phyloP scores from a whole-genome alignment of 2,113 vertebrate species.

The Micronisus gabar region DNA sequence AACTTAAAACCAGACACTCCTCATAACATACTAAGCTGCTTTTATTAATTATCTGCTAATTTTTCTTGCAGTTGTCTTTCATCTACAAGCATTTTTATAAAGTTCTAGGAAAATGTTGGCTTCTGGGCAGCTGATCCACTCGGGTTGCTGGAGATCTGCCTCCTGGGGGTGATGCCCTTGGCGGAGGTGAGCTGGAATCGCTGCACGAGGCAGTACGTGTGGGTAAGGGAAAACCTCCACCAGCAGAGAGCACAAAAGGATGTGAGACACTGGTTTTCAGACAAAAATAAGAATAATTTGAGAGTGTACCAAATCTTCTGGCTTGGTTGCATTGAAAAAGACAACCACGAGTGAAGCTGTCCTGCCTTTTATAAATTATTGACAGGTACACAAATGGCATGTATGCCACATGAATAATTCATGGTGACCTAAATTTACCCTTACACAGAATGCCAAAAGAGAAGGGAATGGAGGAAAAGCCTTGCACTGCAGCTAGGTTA shows the following conservation, averaged over 20 bases:
- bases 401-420: rapidly evolving
- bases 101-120: background rate
- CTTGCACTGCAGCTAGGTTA: background rate
- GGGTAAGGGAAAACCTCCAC: background rate
- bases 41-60: background rate
- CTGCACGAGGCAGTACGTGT: background rate
- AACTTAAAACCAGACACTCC: background rate
- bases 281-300: background rate
- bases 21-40: background rate
- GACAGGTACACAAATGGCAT: background rate
- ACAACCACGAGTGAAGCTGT: rapidly evolving
- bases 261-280: background rate
- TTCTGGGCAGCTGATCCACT: background rate
- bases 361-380: background rate
- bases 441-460: background rate
- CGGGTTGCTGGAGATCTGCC: background rate
- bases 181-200: background rate
- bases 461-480: background rate
- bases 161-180: background rate
- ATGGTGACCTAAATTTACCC: background rate
- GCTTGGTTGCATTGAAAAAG: background rate
- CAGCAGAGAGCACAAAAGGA: background rate
- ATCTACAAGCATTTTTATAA: background rate
- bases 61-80: background rate
- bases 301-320: background rate